Conservation (phyloP, 2,797 vertebrate species). For the Hyperoplus lanceolatus region DNA sequence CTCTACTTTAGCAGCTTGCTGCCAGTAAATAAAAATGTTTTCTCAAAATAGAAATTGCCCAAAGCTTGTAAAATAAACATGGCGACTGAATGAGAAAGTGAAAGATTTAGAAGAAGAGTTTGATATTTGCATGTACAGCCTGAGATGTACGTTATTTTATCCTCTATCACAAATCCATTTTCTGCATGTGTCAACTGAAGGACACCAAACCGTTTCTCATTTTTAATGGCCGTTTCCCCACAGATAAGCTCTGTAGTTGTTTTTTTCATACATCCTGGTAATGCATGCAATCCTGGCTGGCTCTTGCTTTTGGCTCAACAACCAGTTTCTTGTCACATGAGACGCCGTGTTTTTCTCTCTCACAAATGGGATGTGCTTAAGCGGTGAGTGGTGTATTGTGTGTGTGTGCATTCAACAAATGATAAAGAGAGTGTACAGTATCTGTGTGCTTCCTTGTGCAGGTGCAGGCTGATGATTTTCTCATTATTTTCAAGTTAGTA, state of each 20-base stretch:
- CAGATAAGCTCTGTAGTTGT: conserved; percentile 16
- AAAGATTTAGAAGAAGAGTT: conserved; percentile 24
- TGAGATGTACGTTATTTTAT: conserved; percentile 41
- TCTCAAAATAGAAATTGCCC: neutral
- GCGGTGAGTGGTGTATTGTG: neutral
- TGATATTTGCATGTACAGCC: conserved; percentile 6
- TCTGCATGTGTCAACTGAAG: conserved; percentile 6
- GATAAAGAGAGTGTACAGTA: neutral
- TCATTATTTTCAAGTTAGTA: neutral
- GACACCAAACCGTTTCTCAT: conserved; percentile 5
- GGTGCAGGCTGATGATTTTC: neutral
- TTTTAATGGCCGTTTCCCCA: conserved; percentile 25
- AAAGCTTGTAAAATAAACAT: conserved; percentile 10
- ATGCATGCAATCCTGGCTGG: conserved; percentile 18
- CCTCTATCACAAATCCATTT: conserved; percentile 24
- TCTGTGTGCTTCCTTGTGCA: neutral
- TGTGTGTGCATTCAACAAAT: conserved; percentile 28
- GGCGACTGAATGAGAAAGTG: conserved; percentile 15
- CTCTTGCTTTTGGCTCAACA: conserved; percentile 50
- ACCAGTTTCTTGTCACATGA: conserved; percentile 69
- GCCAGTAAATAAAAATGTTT: conserved; percentile 8
- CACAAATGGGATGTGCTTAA: conserved; percentile 20
- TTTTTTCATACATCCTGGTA: conserved; percentile 5
- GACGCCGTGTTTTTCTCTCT: conserved; percentile 47
- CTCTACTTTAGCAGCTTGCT: conserved; percentile 10